Evolutionary conservation across 1,140 invertebrate genomes (phyloP), one percentile per base, ranked within the genome.

Genomic region (Saccostrea glomerata): DNA sequence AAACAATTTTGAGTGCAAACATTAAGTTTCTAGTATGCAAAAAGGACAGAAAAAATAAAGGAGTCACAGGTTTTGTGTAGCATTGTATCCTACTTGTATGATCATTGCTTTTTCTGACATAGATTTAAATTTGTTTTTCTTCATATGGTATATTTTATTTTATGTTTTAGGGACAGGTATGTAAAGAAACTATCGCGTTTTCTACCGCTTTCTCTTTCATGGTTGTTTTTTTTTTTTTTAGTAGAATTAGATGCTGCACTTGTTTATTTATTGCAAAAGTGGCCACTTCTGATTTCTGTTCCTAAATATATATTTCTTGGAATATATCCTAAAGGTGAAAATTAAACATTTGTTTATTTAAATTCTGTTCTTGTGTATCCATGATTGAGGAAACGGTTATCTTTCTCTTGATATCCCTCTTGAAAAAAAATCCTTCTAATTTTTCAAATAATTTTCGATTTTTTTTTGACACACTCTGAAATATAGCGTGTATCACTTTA

Each of bases 151-250:
- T 77, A 30, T 77, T 77, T 77, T 77, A 77, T 77, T 77, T 77
- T 77, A 66, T 20, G 70, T 77, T 77, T 25, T 30, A 77, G 70
- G 70, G 70, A 36, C 70, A 77, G 70, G 70, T 77, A 77, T 30
- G 70, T 77, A 77, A 36, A 36, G 70, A 77, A 30, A 12, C 25
- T 77, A 36, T 15, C 70, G 70, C 23, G 70, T 77, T 77, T 77
- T 77, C 25, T 77, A 77, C 70, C 23, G 70, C 70, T 77, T 77
- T 77, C 70, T 77, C 70, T 77, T 30, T 77, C 70, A 77, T 77
- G 70, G 25, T 30, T 2, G 30, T 36, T 36, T 36, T 36, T 15
- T 77, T 23, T 66, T 66, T 66, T 15, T 77, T 25, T 15, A 25
- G 30, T 77, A 77, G 70, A 77, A 30, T 30, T 77, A 77, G 70